These are phyloP conservation scores for Drosophila rufa DNA, from an alignment of 1,140 invertebrate genomes.

Conservation along the genomic window DNA sequence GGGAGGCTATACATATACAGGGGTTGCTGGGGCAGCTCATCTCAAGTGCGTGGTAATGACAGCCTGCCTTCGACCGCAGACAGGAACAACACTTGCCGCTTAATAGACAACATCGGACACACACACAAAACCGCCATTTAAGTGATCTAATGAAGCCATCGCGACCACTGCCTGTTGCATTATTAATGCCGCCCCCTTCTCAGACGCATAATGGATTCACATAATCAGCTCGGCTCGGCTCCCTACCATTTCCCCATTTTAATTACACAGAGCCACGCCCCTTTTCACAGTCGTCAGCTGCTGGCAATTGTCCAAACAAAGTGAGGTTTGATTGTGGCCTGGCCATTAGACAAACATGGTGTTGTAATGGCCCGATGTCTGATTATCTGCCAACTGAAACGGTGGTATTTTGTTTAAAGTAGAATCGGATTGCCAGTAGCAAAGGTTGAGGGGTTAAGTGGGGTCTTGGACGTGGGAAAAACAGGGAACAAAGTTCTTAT, in stretches of 20 bases:
- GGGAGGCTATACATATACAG: background rate
- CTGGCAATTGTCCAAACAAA: slow-evolving; percentile 21
- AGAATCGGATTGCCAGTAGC: background rate
- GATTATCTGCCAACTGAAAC: slow-evolving; percentile 28
- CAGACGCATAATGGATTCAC: slow-evolving; percentile 12
- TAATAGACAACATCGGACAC: slow-evolving; percentile 47
- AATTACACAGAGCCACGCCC: slow-evolving; percentile 42
- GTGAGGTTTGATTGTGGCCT: slow-evolving; percentile 31
- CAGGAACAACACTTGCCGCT: slow-evolving; percentile 43
- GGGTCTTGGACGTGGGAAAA: background rate
- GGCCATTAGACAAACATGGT: slow-evolving; percentile 34
- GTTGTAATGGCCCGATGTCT: slow-evolving; percentile 4
- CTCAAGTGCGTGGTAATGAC: slow-evolving; percentile 36
- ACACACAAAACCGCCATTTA: slow-evolving; percentile 45
- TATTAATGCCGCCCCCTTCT: slow-evolving; percentile 40
- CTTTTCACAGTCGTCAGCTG: slow-evolving; percentile 25
- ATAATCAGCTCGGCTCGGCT: background rate
- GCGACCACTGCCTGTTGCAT: slow-evolving; percentile 33
- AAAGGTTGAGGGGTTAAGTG: background rate
- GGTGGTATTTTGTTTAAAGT: slow-evolving; percentile 39
- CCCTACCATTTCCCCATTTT: slow-evolving; percentile 17
- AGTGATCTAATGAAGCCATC: slow-evolving; percentile 55
- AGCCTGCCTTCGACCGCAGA: slow-evolving; percentile 18
- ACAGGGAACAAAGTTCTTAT: background rate
- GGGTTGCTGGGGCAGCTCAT: background rate